phyloP scores from a whole-genome alignment of 2,797 vertebrate species.

The Hyperoplus immaculatus region DNA sequence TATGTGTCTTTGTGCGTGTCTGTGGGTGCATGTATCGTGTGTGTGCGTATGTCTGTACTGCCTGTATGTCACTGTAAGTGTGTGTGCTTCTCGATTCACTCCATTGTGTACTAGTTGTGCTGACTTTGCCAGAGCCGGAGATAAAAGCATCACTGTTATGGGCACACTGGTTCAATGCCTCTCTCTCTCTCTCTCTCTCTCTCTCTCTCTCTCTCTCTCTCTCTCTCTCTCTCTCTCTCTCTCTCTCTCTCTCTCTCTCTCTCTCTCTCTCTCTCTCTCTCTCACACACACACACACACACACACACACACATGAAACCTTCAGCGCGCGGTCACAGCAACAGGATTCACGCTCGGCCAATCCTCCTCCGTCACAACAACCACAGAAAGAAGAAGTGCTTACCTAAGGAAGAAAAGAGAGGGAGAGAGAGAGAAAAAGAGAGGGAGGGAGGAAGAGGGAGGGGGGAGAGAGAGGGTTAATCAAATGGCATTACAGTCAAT shows the following conservation, averaged over 20 bases:
- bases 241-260: conserved; percentile 80
- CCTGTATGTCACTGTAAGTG: too few species aligned
- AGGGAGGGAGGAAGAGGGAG: conserved; percentile 41
- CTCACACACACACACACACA: conserved; percentile 16
- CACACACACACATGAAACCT: conserved; percentile 58
- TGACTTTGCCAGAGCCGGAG: conserved; percentile 71
- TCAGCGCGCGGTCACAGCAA: conserved; percentile 67
- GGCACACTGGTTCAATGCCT: conserved; percentile 73
- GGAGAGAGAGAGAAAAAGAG: conserved; percentile 48
- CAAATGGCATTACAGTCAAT: conserved; percentile 57
- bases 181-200: conserved; percentile 80
- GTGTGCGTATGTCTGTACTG: too few species aligned
- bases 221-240: conserved; percentile 81
- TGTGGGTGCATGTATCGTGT: too few species aligned
- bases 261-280: conserved; percentile 79
- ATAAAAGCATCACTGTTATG: conserved; percentile 67
- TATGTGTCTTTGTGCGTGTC: too few species aligned
- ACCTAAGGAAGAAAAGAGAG: conserved; percentile 79
- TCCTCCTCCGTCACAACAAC: conserved; percentile 66
- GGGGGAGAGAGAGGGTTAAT: conserved; percentile 58
- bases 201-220: conserved; percentile 79
- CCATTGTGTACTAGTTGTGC: conserved; percentile 64
- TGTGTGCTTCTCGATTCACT: conserved; percentile 10
- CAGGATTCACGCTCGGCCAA: conserved; percentile 59
- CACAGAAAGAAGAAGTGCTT: conserved; percentile 82